These are phyloP conservation scores for Spea hammondii DNA, from an alignment of 2,797 vertebrate genomes.

Conservation along the genomic window DNA sequence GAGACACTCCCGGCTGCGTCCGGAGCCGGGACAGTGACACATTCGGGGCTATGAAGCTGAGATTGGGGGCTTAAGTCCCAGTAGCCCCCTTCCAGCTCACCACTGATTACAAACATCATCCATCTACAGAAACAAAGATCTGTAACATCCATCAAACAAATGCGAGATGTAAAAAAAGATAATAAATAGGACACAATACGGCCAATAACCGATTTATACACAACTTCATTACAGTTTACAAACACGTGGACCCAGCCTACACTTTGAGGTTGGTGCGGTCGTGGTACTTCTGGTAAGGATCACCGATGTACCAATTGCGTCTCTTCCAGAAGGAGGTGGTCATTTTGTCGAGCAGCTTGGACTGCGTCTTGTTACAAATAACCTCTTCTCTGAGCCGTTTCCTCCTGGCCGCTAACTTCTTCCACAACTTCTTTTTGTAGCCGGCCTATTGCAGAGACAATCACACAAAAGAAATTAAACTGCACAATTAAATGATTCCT, in stretches of 20 bases:
- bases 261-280: conserved; percentile 82
- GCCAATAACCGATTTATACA: not conserved
- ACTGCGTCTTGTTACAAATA: conserved; percentile 87
- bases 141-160: too few relatives aligned
- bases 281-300: conserved; percentile 90
- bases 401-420: conserved; percentile 75
- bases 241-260: conserved; percentile 52
- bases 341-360: conserved; percentile 92
- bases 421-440: conserved; percentile 96
- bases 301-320: conserved; percentile 87
- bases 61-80: too few relatives aligned
- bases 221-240: conserved; percentile 16
- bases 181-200: too few relatives aligned
- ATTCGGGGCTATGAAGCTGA: too few relatives aligned
- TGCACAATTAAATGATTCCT: too few relatives aligned
- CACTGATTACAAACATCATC: too few relatives aligned
- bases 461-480: too few relatives aligned
- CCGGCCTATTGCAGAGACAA: conserved; percentile 73
- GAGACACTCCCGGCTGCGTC: too few relatives aligned
- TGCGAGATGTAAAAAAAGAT: too few relatives aligned
- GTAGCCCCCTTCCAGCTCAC: too few relatives aligned
- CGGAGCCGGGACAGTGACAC: too few relatives aligned
- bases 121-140: too few relatives aligned
- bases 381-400: conserved; percentile 83
- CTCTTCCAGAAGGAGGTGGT: conserved; percentile 92